Base-by-base conservation (phyloP, 2,113 vertebrate species). In the Megaceryle maxima region DNA sequence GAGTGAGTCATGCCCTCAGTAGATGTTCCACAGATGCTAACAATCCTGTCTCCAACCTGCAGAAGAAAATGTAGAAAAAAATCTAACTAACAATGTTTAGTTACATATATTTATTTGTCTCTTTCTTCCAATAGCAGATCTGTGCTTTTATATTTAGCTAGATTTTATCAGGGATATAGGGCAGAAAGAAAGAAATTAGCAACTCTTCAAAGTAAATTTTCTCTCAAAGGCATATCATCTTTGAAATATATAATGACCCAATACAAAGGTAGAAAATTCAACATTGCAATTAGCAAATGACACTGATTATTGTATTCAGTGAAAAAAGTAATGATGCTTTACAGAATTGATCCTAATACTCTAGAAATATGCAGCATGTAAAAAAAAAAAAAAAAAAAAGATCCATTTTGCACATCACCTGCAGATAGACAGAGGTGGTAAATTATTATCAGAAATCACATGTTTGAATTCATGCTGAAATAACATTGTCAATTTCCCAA, bases 31-130 rank as follows among this genome's bases (percentile, higher is more conserved):
- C 98, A 98, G 93, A 99, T 99, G 80, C 98, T 99, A 92, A 99
- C 96, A 88, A 99, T 99, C 92, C 99, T 98, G 92, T 99, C 99
- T 11, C 99, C 99, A n/a, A 99, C 99, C 99, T 99, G 91, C 39
- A 93, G 20, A 87, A 95, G 13, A 77, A 55, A 91, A 90, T 39
- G 10, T 15, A 72, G 80, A 53, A 79, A 57, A 37, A 41, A 82
- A 76, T 28, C 9, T 25, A 90, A 66, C 15, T 72, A 88, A 39
- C 50, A 78, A 9, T 59, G 10, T 48, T 79, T n/a, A 83, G 10
- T 67, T 77, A 81, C 5, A 33, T 0, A 53, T 5, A 37, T 43
- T 57, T 68, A 59, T n/a, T 56, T 73, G 57, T 26, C 35, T 56
- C 14, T 69, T 88, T 69, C 3, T 56, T 75, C 41, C 15, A 87